Conservation (phyloP, 1,140 invertebrate genomes). For the Oncopeltus fasciatus region DNA sequence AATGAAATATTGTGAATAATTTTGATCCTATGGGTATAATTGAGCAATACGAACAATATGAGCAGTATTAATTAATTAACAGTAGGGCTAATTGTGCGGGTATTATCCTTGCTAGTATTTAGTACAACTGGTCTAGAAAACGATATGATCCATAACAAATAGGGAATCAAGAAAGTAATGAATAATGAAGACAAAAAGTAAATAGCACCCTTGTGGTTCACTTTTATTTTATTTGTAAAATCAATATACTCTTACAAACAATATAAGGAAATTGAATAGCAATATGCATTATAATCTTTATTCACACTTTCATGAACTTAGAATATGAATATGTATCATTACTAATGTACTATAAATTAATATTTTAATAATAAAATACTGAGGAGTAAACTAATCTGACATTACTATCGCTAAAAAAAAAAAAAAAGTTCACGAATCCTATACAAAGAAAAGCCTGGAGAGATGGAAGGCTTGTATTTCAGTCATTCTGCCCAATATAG, state of each 20-base stretch:
- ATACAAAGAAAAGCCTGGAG: background rate
- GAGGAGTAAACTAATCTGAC: background rate
- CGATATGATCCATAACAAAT: too few relatives aligned
- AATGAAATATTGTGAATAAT: too few relatives aligned
- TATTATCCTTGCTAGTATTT: too few relatives aligned
- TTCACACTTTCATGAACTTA: background rate
- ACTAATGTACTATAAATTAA: constrained; percentile 1
- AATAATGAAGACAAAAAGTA: too few relatives aligned
- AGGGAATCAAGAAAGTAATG: too few relatives aligned
- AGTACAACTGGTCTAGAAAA: too few relatives aligned
- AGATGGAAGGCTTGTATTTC: background rate
- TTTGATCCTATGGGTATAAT: too few relatives aligned
- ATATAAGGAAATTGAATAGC: background rate
- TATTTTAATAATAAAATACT: background rate
- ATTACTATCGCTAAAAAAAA: background rate
- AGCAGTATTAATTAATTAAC: too few relatives aligned
- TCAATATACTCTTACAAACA: constrained; percentile 2
- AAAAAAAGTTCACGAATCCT: background rate
- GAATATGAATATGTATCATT: background rate
- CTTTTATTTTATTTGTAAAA: constrained; percentile 7
- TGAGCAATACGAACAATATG: too few relatives aligned
- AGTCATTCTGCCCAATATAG: background rate
- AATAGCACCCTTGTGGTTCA: too few relatives aligned
- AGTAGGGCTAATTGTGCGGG: too few relatives aligned
- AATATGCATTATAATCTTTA: background rate